phyloP scores from a whole-genome alignment of 2,888 invertebrate genomes.

The Hypercompe scribonia region DNA sequence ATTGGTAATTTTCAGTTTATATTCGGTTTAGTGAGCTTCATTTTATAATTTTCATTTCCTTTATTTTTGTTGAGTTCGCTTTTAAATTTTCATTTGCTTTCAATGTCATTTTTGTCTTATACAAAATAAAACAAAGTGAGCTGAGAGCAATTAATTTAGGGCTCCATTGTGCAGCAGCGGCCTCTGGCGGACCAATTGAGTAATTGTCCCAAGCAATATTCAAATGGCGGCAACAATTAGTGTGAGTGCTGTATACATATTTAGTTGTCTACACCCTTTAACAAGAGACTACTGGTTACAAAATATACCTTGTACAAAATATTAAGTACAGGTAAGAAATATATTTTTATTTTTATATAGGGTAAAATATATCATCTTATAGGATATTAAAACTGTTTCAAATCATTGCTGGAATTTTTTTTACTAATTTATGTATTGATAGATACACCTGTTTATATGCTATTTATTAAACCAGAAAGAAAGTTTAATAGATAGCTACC shows the following conservation, averaged over 20 bases:
- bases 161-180: slow-evolving; percentile 64
- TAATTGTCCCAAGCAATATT: slow-evolving; percentile 86
- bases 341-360: neutral
- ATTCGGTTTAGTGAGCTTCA: neutral
- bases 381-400: neutral
- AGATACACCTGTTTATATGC: too few relatives aligned
- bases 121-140: slow-evolving; percentile 79
- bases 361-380: neutral
- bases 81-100: slow-evolving; percentile 25
- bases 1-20: too few relatives aligned
- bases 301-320: slow-evolving; percentile 26
- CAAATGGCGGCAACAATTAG: slow-evolving; percentile 87
- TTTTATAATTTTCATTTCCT: neutral
- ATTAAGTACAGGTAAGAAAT: neutral
- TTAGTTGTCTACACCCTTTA: slow-evolving; percentile 57
- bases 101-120: slow-evolving; percentile 61
- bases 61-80: neutral
- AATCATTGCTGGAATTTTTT: neutral
- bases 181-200: slow-evolving; percentile 81
- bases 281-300: slow-evolving; percentile 34
- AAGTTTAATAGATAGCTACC: neutral
- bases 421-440: neutral
- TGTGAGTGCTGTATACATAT: slow-evolving; percentile 79
- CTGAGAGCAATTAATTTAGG: slow-evolving; percentile 82
- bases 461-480: too few relatives aligned